Base-by-base conservation (phyloP, 1,140 invertebrate genomes). In the Zaprionus lachaisei region DNA sequence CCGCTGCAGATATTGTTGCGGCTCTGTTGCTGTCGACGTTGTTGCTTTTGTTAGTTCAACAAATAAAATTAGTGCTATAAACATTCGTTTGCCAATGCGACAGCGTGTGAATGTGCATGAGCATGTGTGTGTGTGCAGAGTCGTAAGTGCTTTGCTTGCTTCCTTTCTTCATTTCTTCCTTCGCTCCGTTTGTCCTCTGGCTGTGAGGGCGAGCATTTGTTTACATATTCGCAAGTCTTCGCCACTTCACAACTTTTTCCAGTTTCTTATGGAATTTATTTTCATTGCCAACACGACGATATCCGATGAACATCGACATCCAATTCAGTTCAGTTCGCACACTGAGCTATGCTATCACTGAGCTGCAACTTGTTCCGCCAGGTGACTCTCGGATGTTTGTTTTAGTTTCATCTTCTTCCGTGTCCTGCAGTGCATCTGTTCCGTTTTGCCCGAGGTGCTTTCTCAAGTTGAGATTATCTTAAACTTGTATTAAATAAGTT, bases 41-140 rank as follows among this genome's bases (percentile, higher is more conserved):
- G 51, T 54, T 83, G 49, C 64, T 71, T 68, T 71, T 85, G 79
- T 81, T 79, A 79, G 83, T 86, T 86, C 78, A 82, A 86, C 83
- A 86, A 86, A 86, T 86, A 86, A 82, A 86, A 86, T 86, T 86
- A 86, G 83, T 86, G 83, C 83, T 74, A 86, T 86, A 86, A 86
- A 86, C 83, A 86, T 86, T 85, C 81, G 81, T 67, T 77, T 71
- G 77, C 64, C 72, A 79, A 79, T 69, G 74, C 44, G 17, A 55
- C 69, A 72, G 44, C 41, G 24, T 28, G 22, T 37, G 44, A 17
- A 11, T 64, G 11, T 63, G 17, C 51, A 22, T 67, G 38, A 28
- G 26, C 38, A 20, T 28, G 37, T 64, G 47, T 44, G 22, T 44
- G 15, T 28, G 38, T 47, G 47, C 37, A 38, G 22, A 54, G n/a